phyloP scores from a whole-genome alignment of 2,888 invertebrate species.

The Eupithecia subumbrata region DNA sequence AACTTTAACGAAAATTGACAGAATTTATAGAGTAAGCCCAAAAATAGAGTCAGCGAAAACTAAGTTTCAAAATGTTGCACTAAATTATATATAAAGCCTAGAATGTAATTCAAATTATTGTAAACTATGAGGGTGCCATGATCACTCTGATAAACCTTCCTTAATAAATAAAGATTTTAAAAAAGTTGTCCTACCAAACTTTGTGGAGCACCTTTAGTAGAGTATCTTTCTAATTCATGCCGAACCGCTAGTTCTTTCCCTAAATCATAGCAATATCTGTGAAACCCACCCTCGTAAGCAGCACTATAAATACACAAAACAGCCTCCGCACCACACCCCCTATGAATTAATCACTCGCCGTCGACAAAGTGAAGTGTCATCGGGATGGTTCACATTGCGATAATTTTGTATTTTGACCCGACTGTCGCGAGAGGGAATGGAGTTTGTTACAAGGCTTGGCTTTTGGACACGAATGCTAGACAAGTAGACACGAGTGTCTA shows the following conservation, averaged over 20 bases:
- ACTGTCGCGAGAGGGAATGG: background rate
- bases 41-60: background rate
- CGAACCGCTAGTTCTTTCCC: background rate
- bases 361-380: slow-evolving; percentile 75
- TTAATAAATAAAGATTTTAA: too few species aligned
- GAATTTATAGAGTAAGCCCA: background rate
- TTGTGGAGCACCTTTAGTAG: background rate
- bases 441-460: background rate
- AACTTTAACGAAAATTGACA: background rate
- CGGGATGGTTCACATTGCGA: slow-evolving; percentile 55
- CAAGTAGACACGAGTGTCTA: too few species aligned
- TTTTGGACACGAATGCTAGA: too few species aligned
- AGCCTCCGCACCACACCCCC: slow-evolving; percentile 48
- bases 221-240: background rate
- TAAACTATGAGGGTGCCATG: too few species aligned
- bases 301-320: slow-evolving; percentile 40
- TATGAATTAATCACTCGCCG: slow-evolving; percentile 72
- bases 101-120: too few species aligned
- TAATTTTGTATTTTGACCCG: slow-evolving; percentile 23
- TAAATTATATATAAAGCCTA: too few species aligned
- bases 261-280: slow-evolving; percentile 27
- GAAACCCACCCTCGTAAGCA: slow-evolving; percentile 25
- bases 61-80: background rate
- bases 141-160: too few species aligned
- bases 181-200: too few species aligned